Evolutionary conservation across 2,113 vertebrate species (phyloP).

Genomic region (Ptilorrhoa leucosticta): DNA sequence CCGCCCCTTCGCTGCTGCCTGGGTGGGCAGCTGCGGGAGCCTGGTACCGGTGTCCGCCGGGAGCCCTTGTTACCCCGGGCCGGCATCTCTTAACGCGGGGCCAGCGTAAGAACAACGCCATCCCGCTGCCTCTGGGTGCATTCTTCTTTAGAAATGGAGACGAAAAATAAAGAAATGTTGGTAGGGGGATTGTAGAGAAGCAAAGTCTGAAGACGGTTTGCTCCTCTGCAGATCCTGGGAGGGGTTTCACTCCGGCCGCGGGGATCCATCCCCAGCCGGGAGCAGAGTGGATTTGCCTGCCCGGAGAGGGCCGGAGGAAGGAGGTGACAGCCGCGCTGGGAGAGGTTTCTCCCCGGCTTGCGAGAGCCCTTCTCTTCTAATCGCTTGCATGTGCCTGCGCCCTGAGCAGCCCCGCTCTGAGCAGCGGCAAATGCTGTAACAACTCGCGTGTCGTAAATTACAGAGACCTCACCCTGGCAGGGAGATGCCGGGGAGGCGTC

Average conservation of each 20-base stretch:
- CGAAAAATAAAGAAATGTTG: not conserved
- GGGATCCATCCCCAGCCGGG: too few relatives aligned
- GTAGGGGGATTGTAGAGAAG: too few relatives aligned
- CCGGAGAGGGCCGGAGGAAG: too few relatives aligned
- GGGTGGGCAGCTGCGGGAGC: not conserved
- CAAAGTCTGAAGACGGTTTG: not conserved
- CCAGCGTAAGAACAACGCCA: not conserved
- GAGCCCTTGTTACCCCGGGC: not conserved
- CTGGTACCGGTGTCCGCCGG: too few relatives aligned
- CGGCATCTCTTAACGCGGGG: rapidly evolving
- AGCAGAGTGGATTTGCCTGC: not conserved
- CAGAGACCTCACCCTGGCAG: not conserved
- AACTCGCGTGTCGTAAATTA: not conserved
- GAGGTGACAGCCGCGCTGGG: not conserved
- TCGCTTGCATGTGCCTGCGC: not conserved
- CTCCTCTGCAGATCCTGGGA: not conserved
- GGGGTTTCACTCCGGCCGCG: not conserved
- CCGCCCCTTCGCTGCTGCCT: not conserved
- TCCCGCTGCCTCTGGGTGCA: not conserved
- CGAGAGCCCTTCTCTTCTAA: not conserved
- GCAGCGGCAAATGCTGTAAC: not conserved
- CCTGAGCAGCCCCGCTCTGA: not conserved
- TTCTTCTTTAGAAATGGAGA: not conserved
- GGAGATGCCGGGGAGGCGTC: not conserved
- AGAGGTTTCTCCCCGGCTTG: not conserved